Evolutionary conservation across 2,797 vertebrate genomes (phyloP).

Genomic region (Atherinosoma microstoma): DNA sequence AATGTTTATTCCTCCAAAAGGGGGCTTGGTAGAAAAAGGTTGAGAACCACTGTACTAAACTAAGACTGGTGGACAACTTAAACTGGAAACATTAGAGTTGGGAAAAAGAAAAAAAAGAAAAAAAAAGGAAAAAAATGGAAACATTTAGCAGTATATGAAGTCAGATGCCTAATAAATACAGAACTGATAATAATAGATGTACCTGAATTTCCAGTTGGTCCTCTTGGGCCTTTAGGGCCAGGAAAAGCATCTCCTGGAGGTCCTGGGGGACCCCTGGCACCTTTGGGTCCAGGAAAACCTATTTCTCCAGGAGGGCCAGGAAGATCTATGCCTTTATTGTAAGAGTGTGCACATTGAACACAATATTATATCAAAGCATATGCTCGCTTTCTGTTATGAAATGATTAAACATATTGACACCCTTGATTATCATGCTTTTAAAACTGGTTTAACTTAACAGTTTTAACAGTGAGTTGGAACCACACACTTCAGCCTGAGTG

Average conservation of each 20-base stretch:
- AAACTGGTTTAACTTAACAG: background rate
- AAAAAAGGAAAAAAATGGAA: too few species aligned
- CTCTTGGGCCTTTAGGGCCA: constrained; percentile 57
- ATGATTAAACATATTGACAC: background rate
- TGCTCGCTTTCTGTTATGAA: background rate
- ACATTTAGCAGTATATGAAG: background rate
- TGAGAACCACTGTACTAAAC: too few species aligned
- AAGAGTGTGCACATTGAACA: constrained; percentile 10
- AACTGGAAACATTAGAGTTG: too few species aligned
- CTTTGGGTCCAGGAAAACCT: constrained; percentile 68
- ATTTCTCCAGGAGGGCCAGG: constrained; percentile 57
- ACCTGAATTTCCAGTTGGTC: constrained; percentile 56
- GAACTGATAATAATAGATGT: background rate
- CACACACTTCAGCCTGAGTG: background rate
- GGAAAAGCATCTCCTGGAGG: constrained; percentile 31
- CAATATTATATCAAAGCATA: background rate
- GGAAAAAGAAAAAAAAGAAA: too few species aligned
- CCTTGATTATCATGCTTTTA: background rate
- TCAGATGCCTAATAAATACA: background rate
- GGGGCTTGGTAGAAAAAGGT: too few species aligned
- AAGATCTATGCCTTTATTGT: constrained; percentile 36
- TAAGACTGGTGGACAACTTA: too few species aligned
- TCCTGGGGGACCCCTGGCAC: constrained; percentile 51
- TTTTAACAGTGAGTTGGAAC: background rate
- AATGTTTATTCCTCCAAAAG: too few species aligned